Evolutionary conservation across 2,888 invertebrate species (phyloP).

Genomic region (Campoplex capitator): DNA sequence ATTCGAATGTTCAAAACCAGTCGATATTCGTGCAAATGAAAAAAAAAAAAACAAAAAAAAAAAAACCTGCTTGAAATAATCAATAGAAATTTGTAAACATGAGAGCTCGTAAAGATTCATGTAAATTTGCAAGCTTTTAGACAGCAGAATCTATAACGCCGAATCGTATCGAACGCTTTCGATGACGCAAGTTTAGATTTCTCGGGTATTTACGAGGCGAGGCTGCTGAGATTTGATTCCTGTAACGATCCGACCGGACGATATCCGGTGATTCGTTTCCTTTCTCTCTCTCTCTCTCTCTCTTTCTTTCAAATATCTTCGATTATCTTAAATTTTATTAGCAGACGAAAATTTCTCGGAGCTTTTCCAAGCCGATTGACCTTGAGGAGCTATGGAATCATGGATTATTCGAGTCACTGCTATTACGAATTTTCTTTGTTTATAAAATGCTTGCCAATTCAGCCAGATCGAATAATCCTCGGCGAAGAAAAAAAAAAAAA

Average conservation of each 20-base stretch:
- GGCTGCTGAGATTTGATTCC: slow-evolving; percentile 19
- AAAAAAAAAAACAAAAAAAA: too few relatives aligned
- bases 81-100: too few relatives aligned
- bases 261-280: slow-evolving; percentile 58
- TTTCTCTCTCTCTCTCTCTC: background rate
- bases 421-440: background rate
- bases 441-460: background rate
- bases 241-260: slow-evolving; percentile 45
- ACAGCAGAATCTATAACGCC: slow-evolving; percentile 9
- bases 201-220: slow-evolving; percentile 51
- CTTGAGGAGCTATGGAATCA: background rate
- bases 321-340: slow-evolving; percentile 1
- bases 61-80: too few relatives aligned
- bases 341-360: background rate
- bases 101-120: background rate
- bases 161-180: slow-evolving; percentile 37
- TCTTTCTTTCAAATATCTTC: background rate
- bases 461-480: background rate
- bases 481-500: background rate
- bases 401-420: background rate
- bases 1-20: too few relatives aligned
- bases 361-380: slow-evolving; percentile 2
- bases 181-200: slow-evolving; percentile 55
- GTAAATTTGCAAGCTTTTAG: background rate
- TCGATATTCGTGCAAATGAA: too few relatives aligned